phyloP scores from a whole-genome alignment of 2,797 vertebrate genomes.

The Microctenopoma lineatum region DNA sequence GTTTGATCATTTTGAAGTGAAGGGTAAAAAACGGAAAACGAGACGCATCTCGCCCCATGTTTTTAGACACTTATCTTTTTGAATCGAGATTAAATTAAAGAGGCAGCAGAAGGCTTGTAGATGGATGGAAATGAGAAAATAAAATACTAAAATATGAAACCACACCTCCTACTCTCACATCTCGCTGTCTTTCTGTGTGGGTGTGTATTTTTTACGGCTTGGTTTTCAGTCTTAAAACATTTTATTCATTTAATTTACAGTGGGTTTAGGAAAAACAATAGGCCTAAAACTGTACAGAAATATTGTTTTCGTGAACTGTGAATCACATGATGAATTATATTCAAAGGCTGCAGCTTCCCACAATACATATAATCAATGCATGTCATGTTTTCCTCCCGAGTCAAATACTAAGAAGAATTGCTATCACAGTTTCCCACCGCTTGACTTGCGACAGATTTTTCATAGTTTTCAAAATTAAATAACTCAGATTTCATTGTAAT shows the following conservation, averaged over 20 bases:
- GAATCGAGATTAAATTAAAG: conserved; percentile 54
- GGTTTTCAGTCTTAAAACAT: not conserved
- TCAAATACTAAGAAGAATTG: too few relatives aligned
- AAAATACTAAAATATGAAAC: conserved; percentile 66
- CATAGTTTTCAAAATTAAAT: too few relatives aligned
- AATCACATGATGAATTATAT: not conserved
- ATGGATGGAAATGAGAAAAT: conserved; percentile 63
- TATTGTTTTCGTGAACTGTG: not conserved
- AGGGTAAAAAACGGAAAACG: conserved; percentile 23
- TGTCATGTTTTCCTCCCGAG: too few relatives aligned
- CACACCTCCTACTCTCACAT: conserved; percentile 7
- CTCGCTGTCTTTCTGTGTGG: not conserved
- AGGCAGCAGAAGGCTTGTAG: conserved; percentile 55
- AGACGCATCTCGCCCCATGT: conserved; percentile 68
- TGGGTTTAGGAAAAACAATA: not conserved
- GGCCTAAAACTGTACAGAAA: not conserved
- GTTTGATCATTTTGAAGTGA: conserved; percentile 42
- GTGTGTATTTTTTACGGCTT: not conserved
- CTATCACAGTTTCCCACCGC: too few relatives aligned
- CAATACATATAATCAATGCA: not conserved
- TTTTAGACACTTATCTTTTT: conserved; percentile 79
- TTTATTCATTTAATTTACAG: not conserved
- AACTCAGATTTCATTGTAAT: not conserved
- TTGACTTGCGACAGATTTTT: too few relatives aligned
- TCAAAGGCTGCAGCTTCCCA: not conserved